These are phyloP conservation scores for Pseudois nayaur DNA, from an alignment of 2,113 vertebrate species.

Conservation along the genomic window DNA sequence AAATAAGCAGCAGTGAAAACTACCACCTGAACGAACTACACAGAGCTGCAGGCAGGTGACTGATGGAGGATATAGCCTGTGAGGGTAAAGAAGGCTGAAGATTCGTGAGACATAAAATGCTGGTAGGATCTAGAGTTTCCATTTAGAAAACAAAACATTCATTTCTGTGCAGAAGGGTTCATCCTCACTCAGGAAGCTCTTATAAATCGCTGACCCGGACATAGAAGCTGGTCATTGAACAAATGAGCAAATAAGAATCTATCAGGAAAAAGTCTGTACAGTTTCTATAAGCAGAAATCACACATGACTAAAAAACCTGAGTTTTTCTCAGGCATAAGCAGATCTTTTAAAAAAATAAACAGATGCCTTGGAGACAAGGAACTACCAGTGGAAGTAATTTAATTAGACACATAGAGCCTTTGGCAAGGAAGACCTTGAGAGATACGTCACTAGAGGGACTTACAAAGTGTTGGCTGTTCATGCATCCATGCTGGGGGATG, in stretches of 20 bases:
- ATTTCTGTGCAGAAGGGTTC: neutral
- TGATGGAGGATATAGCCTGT: neutral
- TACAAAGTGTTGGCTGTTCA: neutral
- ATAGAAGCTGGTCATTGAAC: neutral
- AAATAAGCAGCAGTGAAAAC: neutral
- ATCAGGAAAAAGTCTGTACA: neutral
- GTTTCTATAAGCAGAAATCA: conserved; percentile 38
- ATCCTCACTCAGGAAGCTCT: conserved; percentile 8
- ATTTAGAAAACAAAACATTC: conserved; percentile 38
- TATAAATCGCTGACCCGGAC: conserved; percentile 28
- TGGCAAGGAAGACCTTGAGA: neutral
- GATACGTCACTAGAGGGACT: neutral
- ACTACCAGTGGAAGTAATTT: conserved; percentile 10
- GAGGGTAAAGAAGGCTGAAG: neutral
- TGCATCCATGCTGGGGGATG: neutral
- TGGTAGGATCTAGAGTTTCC: neutral
- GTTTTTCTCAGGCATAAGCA: conserved; percentile 20
- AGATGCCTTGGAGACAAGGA: neutral
- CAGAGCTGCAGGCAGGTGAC: neutral
- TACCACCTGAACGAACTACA: neutral
- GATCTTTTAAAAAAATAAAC: conserved; percentile 31
- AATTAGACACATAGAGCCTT: conserved; percentile 29
- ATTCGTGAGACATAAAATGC: neutral
- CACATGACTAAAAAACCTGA: conserved; percentile 12
- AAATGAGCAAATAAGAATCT: conserved; percentile 14